These are phyloP conservation scores for Andinoacara biseriatus DNA, from an alignment of 2,113 vertebrate genomes.

Conservation along the genomic window DNA sequence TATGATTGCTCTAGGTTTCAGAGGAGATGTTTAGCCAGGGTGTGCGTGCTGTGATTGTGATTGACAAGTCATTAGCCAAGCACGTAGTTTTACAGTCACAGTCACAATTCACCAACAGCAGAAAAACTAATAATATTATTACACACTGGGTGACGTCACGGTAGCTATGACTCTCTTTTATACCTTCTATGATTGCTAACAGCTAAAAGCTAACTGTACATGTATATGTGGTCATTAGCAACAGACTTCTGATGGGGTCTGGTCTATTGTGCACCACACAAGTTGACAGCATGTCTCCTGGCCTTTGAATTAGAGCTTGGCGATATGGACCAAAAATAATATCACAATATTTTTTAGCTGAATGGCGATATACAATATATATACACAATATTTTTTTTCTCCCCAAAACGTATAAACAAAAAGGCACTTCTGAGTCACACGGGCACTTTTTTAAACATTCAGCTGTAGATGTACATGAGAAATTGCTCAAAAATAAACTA, in stretches of 20 bases:
- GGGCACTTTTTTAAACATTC: too few species aligned
- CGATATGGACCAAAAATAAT: too few species aligned
- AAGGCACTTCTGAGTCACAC: too few species aligned
- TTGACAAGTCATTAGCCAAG: neutral
- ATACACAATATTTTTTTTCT: too few species aligned
- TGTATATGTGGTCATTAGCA: neutral
- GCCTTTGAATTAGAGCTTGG: neutral
- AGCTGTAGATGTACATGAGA: too few species aligned
- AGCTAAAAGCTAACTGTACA: neutral
- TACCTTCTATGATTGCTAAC: neutral
- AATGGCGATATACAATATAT: too few species aligned
- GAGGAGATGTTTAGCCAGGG: neutral
- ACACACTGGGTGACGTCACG: neutral
- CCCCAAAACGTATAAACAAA: too few species aligned
- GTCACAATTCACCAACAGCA: neutral
- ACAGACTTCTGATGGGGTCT: constrained; percentile 1
- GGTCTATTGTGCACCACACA: neutral
- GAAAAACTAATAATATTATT: neutral
- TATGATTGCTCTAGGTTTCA: neutral
- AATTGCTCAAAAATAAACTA: too few species aligned
- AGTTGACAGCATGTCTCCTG: neutral
- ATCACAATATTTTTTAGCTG: too few species aligned
- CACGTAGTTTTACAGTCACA: neutral
- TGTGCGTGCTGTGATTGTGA: neutral
- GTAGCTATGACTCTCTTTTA: neutral